phyloP scores from a whole-genome alignment of 2,113 vertebrate genomes.

The Bambusicola thoracicus region DNA sequence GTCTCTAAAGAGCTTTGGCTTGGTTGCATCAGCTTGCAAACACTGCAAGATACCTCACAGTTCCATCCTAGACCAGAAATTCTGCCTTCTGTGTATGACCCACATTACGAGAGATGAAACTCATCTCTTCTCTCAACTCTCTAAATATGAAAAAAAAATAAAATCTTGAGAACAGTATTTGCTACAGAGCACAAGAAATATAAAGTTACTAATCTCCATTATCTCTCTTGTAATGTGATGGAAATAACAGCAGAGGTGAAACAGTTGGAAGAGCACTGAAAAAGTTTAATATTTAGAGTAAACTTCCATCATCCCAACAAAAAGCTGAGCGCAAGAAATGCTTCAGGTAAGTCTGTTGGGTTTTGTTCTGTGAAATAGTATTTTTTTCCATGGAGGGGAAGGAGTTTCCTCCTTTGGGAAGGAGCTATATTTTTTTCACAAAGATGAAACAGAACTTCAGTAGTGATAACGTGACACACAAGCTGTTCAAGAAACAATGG shows the following conservation, averaged over 20 bases:
- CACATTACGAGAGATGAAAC: not conserved
- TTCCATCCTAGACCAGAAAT: conserved; percentile 32
- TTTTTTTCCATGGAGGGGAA: not conserved
- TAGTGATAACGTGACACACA: conserved; percentile 29
- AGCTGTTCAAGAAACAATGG: conserved; percentile 31
- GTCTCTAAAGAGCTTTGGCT: conserved; percentile 33
- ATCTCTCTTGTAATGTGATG: not conserved
- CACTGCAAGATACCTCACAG: conserved; percentile 46
- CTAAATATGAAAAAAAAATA: conserved; percentile 24
- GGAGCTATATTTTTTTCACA: not conserved
- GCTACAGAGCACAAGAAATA: conserved; percentile 34
- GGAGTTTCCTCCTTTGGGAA: not conserved
- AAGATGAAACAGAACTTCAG: conserved; percentile 4
- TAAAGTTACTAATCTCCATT: conserved; percentile 9
- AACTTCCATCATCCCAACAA: conserved; percentile 25
- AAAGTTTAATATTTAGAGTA: conserved; percentile 17
- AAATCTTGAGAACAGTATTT: conserved; percentile 29
- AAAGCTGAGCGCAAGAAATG: conserved; percentile 11
- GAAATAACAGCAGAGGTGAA: conserved; percentile 2
- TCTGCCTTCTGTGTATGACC: conserved; percentile 1
- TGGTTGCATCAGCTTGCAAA: conserved; percentile 21
- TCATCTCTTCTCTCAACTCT: not conserved
- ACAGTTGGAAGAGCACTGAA: conserved; percentile 9
- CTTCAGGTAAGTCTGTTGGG: not conserved
- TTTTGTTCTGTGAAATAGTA: not conserved